Evolutionary conservation across 2,888 invertebrate species (phyloP).

Genomic region (Andrena flavipes): DNA sequence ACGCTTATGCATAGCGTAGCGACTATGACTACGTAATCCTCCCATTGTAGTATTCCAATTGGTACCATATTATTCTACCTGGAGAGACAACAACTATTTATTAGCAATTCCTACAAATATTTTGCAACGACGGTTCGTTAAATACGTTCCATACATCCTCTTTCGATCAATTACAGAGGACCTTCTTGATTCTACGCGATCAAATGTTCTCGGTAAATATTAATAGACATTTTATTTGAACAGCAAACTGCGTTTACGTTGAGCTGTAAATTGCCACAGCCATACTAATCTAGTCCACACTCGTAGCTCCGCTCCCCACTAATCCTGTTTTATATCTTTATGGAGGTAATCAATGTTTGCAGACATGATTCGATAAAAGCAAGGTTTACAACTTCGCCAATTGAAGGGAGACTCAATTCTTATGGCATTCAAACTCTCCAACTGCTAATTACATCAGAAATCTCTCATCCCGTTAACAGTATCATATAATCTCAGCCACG

Average conservation of each 20-base stretch:
- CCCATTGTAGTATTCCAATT: slow-evolving; percentile 86
- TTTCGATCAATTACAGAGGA: too few species aligned
- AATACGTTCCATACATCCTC: neutral
- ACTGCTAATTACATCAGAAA: neutral
- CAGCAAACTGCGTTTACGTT: neutral
- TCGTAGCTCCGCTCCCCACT: neutral
- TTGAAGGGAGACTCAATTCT: neutral
- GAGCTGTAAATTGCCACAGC: neutral
- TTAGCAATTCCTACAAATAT: neutral
- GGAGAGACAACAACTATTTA: neutral
- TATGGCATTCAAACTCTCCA: neutral
- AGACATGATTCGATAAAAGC: neutral
- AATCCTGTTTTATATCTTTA: slow-evolving; percentile 26
- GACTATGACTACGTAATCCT: slow-evolving; percentile 92
- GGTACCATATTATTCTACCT: slow-evolving; percentile 46
- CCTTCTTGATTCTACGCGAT: neutral
- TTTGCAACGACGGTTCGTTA: too few species aligned
- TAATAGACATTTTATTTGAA: neutral
- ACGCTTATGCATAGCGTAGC: slow-evolving; percentile 90
- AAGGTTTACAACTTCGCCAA: neutral
- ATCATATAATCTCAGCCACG: neutral
- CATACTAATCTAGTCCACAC: neutral
- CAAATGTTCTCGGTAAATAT: neutral
- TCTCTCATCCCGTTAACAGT: too few species aligned
- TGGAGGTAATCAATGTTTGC: slow-evolving; percentile 5